phyloP scores from a whole-genome alignment of 2,797 vertebrate genomes.

The Pteropus rufus region DNA sequence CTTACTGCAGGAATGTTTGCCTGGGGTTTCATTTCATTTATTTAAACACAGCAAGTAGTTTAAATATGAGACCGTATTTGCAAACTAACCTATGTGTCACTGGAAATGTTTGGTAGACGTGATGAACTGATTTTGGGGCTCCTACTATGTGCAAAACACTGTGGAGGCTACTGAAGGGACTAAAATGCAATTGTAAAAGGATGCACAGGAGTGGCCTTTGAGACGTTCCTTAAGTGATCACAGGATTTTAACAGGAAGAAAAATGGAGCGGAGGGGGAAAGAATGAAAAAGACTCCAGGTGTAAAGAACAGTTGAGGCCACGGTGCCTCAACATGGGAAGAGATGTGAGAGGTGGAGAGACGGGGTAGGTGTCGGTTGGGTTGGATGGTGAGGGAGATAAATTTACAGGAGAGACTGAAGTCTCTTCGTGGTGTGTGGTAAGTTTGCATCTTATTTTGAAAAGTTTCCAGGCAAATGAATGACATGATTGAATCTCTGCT shows the following conservation, averaged over 20 bases:
- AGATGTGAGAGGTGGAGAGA: background rate
- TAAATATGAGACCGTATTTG: background rate
- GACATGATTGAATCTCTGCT: background rate
- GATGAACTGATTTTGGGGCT: background rate
- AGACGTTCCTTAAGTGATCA: background rate
- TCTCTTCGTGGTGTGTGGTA: accelerated
- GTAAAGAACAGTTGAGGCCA: background rate
- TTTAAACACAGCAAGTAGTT: background rate
- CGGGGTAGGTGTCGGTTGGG: background rate
- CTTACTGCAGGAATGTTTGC: background rate
- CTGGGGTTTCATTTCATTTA: background rate
- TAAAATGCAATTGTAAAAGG: background rate
- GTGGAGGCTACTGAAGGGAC: background rate
- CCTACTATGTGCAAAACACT: background rate
- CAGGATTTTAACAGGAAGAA: background rate
- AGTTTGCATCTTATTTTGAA: background rate
- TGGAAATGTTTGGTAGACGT: background rate
- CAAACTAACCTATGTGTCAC: background rate
- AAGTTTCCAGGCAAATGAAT: background rate
- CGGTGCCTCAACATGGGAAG: background rate
- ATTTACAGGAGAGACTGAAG: background rate
- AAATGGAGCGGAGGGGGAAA: background rate
- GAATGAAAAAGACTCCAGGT: background rate
- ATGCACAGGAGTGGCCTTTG: background rate
- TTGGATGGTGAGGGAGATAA: background rate